Base-by-base conservation (phyloP, 2,797 vertebrate species). In the Numenius phaeopus region DNA sequence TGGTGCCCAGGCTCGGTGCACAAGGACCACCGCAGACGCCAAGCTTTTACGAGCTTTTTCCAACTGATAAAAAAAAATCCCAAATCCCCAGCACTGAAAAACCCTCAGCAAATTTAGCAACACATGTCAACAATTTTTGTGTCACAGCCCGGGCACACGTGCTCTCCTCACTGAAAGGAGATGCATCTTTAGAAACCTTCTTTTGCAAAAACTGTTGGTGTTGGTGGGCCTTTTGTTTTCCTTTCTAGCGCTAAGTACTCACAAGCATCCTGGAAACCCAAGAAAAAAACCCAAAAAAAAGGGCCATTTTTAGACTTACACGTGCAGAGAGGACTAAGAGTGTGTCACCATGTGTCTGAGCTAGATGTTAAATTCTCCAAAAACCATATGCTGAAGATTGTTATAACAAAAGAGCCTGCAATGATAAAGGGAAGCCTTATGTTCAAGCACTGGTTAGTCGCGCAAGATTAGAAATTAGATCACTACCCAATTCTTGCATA, bases 351-450 rank as follows among this genome's bases (percentile, higher is more conserved):
- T 2, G 27, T 26, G 54, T 67, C 96, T 83, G 72, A 78, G 86
- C 21, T 40, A 29, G 72, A 90, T 46, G 47, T 76, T 79, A 82
- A 90, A 86, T 80, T 86, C 91, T 78, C 76, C 16, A 10, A 72
- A 84, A 89, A 61, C 16, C 89, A 83, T 67, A 91, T 46, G 92
- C 83, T 91, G 84, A 71, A 89, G 82, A 85, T 19, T 27, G 69
- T 50, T 88, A 2, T n/a, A 78, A 92, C 94, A 95, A 94, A 92
- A 86, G 89, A 90, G 52, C 42, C 37, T 29, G 69, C 4, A 5
- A 17, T 14, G 61, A 91, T 67, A 85, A 90, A 78, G 87, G 58
- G 80, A 91, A 87, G 82, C 89, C 93, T 95, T 42, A 69, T 64
- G 91, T 83, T 91, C 82, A 65, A 92, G 79, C 39, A n/a, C 40